These are phyloP conservation scores for Lophius americanus DNA, from an alignment of 2,797 vertebrate genomes.

Conservation along the genomic window DNA sequence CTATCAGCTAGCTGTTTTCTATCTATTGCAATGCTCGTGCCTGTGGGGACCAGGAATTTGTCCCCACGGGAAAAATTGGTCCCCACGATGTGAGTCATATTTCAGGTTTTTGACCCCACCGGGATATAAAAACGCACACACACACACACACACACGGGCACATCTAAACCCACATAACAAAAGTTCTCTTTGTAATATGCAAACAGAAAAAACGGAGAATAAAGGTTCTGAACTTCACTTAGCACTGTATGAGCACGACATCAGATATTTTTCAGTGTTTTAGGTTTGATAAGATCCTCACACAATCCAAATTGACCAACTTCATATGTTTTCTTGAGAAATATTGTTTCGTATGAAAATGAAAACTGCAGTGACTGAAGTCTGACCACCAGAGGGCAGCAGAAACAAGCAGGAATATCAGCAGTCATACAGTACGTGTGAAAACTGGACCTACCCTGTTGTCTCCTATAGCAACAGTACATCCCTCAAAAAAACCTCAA, in stretches of 20 bases:
- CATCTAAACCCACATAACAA: not conserved
- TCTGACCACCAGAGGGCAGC: not conserved
- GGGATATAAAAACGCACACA: too few relatives aligned
- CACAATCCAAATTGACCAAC: not conserved
- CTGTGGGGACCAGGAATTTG: too few relatives aligned
- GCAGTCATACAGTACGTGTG: too few relatives aligned
- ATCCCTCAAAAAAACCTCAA: too few relatives aligned
- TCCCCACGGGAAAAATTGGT: too few relatives aligned
- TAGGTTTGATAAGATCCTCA: not conserved
- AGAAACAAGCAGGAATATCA: not conserved
- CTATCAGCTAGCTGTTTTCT: too few relatives aligned
- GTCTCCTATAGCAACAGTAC: too few relatives aligned
- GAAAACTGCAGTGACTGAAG: not conserved
- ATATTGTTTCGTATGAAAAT: not conserved
- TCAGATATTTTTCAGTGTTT: not conserved
- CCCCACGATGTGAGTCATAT: too few relatives aligned
- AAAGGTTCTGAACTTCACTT: not conserved
- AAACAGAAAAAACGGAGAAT: constrained; percentile 3
- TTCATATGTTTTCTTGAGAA: not conserved
- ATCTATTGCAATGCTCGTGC: too few relatives aligned
- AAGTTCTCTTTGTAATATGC: constrained; percentile 1
- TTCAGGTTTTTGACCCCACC: too few relatives aligned
- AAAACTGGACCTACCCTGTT: too few relatives aligned
- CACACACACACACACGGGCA: constrained; percentile 6
- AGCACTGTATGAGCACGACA: too few relatives aligned